Percentiles rank a stretch among this genome's conserved stretches.
Conservation (phyloP, 2,797 vertebrate genomes). For the Aplochiton taeniatus region DNA sequence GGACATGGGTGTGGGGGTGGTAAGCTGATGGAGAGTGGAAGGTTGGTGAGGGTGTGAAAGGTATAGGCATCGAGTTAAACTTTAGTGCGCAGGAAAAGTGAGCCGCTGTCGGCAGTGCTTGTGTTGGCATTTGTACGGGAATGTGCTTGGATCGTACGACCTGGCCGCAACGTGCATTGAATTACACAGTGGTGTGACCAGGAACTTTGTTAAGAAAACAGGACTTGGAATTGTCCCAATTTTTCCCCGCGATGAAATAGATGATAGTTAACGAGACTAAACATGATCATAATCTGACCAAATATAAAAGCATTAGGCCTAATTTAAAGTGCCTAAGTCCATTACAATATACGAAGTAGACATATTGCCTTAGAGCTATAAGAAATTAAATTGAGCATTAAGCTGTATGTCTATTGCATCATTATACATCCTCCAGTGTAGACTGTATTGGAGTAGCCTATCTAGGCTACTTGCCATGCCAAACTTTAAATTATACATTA, state of each 20-base stretch:
- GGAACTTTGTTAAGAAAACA: conserved; percentile 72
- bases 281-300: no score
- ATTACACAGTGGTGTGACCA: conserved; percentile 78
- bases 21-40: conserved; percentile 9
- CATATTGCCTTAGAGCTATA: no score
- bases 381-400: no score
- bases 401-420: no score
- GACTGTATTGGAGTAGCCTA: no score
- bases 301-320: no score
- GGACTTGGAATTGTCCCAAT: conserved; percentile 49
- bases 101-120: conserved; percentile 80
- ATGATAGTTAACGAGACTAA: conserved; percentile 21
- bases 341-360: no score
- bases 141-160: conserved; percentile 84
- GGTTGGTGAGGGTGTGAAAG: conserved; percentile 25
- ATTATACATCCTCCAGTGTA: no score
- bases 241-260: conserved; percentile 15
- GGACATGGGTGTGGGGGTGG: not conserved
- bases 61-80: conserved; percentile 71
- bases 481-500: no score
- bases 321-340: no score
- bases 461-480: no score
- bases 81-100: conserved; percentile 79
- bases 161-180: conserved; percentile 80
- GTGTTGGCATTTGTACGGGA: conserved; percentile 83